Evolutionary conservation across 2,797 vertebrate genomes (phyloP), one percentile per base, ranked within the genome.

Genomic region (Molothrus ater): DNA sequence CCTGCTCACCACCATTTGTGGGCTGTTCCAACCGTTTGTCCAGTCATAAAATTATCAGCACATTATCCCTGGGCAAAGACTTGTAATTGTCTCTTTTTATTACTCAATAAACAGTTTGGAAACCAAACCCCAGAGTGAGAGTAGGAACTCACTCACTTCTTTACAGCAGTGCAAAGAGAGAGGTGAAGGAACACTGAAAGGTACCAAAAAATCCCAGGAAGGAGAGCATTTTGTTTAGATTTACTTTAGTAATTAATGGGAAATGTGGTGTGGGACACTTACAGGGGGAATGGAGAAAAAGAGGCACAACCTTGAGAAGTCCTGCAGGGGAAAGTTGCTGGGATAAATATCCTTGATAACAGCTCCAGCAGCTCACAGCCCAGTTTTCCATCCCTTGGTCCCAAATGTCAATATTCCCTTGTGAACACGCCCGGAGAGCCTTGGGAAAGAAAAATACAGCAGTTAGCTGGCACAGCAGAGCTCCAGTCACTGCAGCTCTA

Each of bases 101-200:
- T 96, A 94, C 96, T 97, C 97, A 97, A 96, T 98, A 97, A 97
- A 97, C 95, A 96, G 95, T 96, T 96, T 96, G 94, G 93, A 97
- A 96, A 86, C 94, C 85, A 95, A 88, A 84, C 92, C 83, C 94
- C 83, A 90, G 91, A 96, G 91, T 93, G 95, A 97, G 93, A 96
- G 93, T 29, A 88, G 92, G 84, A 96, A 79, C 93, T 81, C 95
- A 73, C 93, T 93, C 92, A 38, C 92, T 86, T 28, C 95, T 91
- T 91, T 92, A 93, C 93, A 95, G 80, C 11, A 88, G 65, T 6
- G 4, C 91, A 70, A 84, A 88, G 60, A 78, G 85, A 94, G 82
- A 93, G 3, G 53, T 31, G 86, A 68, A 79, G 79, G 64, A 65
- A 21, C 25, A 11, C 16, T 4, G 47, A 81, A 86, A 95, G 73